Percentiles rank a stretch among this genome's conserved stretches.
Conservation (phyloP, 2,888 invertebrate genomes). For the Spisula subtruncata region DNA sequence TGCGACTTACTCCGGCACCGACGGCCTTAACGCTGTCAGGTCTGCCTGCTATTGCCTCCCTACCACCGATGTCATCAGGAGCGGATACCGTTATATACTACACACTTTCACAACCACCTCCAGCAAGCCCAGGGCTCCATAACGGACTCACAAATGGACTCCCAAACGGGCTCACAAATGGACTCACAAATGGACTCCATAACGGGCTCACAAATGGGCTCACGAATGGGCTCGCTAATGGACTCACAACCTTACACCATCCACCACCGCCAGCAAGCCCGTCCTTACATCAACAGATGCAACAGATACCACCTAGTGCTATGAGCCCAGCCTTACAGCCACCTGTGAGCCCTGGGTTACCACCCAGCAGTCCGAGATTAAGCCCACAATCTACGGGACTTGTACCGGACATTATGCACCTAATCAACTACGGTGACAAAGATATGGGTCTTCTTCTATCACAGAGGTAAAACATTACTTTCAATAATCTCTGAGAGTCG, state of each 20-base stretch:
- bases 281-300: slow-evolving; percentile 34
- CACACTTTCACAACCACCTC: slow-evolving; percentile 72
- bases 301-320: slow-evolving; percentile 47
- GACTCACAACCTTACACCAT: slow-evolving; percentile 45
- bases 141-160: slow-evolving; percentile 46
- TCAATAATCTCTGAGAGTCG: not conserved
- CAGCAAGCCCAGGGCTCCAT: slow-evolving; percentile 66
- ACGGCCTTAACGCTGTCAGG: slow-evolving; percentile 54
- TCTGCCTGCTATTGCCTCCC: slow-evolving; percentile 50
- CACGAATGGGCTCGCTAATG: slow-evolving; percentile 23
- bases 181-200: slow-evolving; percentile 47
- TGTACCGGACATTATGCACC: slow-evolving; percentile 76
- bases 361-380: slow-evolving; percentile 68
- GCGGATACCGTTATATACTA: slow-evolving; percentile 71
- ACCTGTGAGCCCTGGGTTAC: slow-evolving; percentile 43
- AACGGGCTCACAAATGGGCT: slow-evolving; percentile 60
- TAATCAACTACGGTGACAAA: slow-evolving; percentile 80
- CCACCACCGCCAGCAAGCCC: slow-evolving; percentile 34
- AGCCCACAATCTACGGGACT: slow-evolving; percentile 58
- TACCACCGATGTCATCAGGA: slow-evolving; percentile 54
- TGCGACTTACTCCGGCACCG: slow-evolving; percentile 70
- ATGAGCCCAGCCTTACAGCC: slow-evolving; percentile 49
- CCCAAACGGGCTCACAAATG: slow-evolving; percentile 60
- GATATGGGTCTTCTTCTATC: slow-evolving; percentile 81
- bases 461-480: slow-evolving; percentile 75